Evolutionary conservation across 92 coral and sea anemone species (phyloP), one percentile per base, ranked within the genome.

Genomic region (Plumapathes pennacea): DNA sequence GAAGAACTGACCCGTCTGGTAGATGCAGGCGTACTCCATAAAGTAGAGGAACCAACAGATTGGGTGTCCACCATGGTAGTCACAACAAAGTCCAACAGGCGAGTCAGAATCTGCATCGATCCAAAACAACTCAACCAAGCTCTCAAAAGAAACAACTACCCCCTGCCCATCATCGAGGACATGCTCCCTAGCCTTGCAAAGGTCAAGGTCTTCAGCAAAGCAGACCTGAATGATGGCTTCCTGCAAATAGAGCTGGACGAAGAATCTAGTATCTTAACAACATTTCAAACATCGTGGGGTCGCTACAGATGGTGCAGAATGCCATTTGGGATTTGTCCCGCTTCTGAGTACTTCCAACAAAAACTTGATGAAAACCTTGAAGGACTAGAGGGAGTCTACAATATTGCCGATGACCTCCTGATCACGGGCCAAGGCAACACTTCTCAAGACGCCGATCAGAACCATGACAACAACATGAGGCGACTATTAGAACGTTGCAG

Each of bases 71-170:
- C 19, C 40, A 4, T 57, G 0, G 47, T 57, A 5, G 18, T 38
- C 14, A 27, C 22, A 14, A 38, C 29, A 54, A 32, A 54, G 19
- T 52, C 37, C 26, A 22, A 12, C 36, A 24, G 60, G 1, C 3
- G 19, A 26, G 26, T 32, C 25, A 30, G 67, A 49, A 50, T 51
- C 10, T 50, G 64, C 44, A 38, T 59, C 18, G 66, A 59, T n/a
- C 50, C 53, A 5, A 37, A 13, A 15, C 50, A 59, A 23, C 52
- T 66, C 4, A 66, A 39, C 19, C 1, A 52, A 46, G 56, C 66
- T 25, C 63, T 68, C 25, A 68, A 68, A 25, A n/a, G 75, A 3
- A 38, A 38, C 5, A 55, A 68, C 50, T 68, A 68, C 22, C 75
- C 52, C 0, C 36, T 68, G 10, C 75, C 75, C 3, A 44, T 57